phyloP scores from a whole-genome alignment of 2,113 vertebrate species.

The Malurus melanocephalus region DNA sequence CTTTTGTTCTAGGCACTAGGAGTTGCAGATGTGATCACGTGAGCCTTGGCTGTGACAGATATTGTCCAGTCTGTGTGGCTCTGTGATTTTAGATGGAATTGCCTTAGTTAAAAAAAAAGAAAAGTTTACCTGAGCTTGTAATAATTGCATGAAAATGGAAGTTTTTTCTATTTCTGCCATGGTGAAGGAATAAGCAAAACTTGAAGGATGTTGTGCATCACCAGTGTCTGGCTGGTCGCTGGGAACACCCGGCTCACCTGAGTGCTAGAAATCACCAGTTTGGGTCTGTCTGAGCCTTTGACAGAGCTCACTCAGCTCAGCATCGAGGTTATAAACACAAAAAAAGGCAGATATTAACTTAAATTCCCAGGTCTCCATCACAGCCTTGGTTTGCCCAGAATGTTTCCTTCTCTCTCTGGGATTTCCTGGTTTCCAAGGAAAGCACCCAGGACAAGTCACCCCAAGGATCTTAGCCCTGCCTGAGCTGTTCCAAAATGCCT shows the following conservation, averaged over 20 bases:
- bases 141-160: not conserved
- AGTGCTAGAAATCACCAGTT: not conserved
- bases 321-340: fast-evolving
- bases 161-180: not conserved
- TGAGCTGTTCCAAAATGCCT: not conserved
- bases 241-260: not conserved
- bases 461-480: not conserved
- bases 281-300: not conserved
- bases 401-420: not conserved
- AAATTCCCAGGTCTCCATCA: not conserved
- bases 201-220: not conserved
- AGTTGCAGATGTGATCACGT: not conserved
- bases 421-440: not conserved
- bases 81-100: not conserved
- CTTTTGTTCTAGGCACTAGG: conserved; percentile 55
- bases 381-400: not conserved
- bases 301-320: not conserved
- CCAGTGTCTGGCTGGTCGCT: not conserved
- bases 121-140: not conserved
- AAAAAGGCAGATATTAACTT: not conserved
- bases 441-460: not conserved
- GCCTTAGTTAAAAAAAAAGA: not conserved
- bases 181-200: not conserved
- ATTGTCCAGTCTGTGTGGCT: not conserved
- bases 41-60: not conserved